Evolutionary conservation across 2,113 vertebrate species (phyloP), one percentile per base, ranked within the genome.

Genomic region (Hippopotamus amphibius): DNA sequence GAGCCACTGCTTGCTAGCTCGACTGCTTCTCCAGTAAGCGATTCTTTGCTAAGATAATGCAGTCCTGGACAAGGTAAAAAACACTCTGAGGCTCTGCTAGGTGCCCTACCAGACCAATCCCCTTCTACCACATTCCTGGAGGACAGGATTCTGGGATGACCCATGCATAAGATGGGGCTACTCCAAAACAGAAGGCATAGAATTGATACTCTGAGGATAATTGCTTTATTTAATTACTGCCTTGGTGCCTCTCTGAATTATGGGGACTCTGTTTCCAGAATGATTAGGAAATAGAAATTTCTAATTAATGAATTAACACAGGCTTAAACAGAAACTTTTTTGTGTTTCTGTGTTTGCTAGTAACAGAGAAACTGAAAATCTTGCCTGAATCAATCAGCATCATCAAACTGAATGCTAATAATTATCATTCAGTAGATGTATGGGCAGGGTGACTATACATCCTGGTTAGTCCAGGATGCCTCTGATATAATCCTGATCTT

Each of bases 261-360:
- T 53, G 59, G 89, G 77, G 26, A 83, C 6, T 76, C 30, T 86
- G 5, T 72, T 90, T 79, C 63, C 46, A 76, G 68, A 87, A 79
- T 87, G 22, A 77, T 26, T 79, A 87, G 14, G 57, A 96, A 82
- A 87, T 13, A 76, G 11, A 87, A 48, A 55, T 53, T 76, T 82
- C 41, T 96, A 94, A 82, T 50, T 85, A 77, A 66, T 59, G 41
- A 80, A 88, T 85, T 66, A 92, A 53, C 17, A 74, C 50, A 81
- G 28, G 26, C 24, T 55, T 55, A 94, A 69, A 90, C 17, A 77
- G 68, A 85, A 71, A 50, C 7, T 11, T 19, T 88, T 81, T 57
- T 30, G 43, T 69, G 19, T 77, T 74, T 80, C 33, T 63, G 68
- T 80, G 82, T 90, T 93, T 61, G 37, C 83, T 55, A 93, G 21